Evolutionary conservation across 2,113 vertebrate species (phyloP).

Genomic region (Hirundichthys speculiger): DNA sequence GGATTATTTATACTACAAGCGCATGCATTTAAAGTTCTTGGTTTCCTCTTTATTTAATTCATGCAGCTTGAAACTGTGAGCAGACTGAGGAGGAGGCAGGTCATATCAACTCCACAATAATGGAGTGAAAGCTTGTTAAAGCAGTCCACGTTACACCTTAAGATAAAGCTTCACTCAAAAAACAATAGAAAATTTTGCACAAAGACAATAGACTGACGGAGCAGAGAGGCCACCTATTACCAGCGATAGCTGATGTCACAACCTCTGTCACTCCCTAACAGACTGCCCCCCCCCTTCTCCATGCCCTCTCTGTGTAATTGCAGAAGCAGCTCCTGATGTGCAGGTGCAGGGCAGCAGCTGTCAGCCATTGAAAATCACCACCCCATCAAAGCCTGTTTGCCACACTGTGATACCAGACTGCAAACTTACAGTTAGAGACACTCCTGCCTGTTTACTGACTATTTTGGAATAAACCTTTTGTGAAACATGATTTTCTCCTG

Average conservation of each 20-base stretch:
- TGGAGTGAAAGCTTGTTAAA: slow-evolving; percentile 6
- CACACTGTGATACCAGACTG: too few species aligned
- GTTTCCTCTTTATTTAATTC: neutral
- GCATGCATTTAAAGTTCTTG: slow-evolving; percentile 1
- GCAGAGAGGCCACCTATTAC: slow-evolving; percentile 31
- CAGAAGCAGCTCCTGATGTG: too few species aligned
- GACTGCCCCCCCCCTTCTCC: too few species aligned
- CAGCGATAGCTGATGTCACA: neutral
- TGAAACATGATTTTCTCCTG: too few species aligned
- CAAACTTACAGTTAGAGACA: too few species aligned
- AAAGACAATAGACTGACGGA: slow-evolving; percentile 20
- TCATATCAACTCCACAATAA: slow-evolving; percentile 4
- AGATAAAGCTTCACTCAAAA: slow-evolving; percentile 10
- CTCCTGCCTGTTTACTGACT: too few species aligned
- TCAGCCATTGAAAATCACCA: too few species aligned
- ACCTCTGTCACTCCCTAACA: neutral
- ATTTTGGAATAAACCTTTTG: too few species aligned
- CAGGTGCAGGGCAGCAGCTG: too few species aligned
- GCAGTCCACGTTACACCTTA: neutral
- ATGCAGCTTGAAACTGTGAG: neutral
- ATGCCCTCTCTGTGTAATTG: too few species aligned
- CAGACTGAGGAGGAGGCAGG: slow-evolving; percentile 2
- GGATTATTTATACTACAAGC: slow-evolving; percentile 48
- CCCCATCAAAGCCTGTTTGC: too few species aligned
- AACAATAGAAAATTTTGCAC: slow-evolving; percentile 27